phyloP scores from a whole-genome alignment of 2,888 invertebrate genomes.

The Drosophila multiciliata region DNA sequence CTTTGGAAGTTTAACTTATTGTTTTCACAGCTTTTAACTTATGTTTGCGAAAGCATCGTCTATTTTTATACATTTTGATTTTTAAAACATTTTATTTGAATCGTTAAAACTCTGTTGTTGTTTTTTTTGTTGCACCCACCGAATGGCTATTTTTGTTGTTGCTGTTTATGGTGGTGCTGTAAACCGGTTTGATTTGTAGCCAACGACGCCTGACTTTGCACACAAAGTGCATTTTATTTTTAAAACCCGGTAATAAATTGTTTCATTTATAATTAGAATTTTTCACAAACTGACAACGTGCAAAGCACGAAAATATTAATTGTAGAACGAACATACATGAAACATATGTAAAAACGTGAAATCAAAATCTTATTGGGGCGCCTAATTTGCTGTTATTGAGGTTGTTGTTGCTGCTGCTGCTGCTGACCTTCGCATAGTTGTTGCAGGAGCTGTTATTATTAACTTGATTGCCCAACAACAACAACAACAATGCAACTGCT shows the following conservation, averaged over 20 bases:
- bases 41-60: slow-evolving; percentile 37
- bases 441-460: slow-evolving; percentile 67
- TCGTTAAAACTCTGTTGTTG: slow-evolving; percentile 10
- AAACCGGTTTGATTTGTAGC: slow-evolving; percentile 64
- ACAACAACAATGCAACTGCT: slow-evolving; percentile 36
- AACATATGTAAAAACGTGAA: slow-evolving; percentile 19
- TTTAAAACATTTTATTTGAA: slow-evolving; percentile 27
- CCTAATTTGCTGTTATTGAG: slow-evolving; percentile 21
- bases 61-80: slow-evolving; percentile 8
- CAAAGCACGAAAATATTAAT: slow-evolving; percentile 28
- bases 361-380: slow-evolving; percentile 31
- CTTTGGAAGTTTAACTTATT: slow-evolving; percentile 26
- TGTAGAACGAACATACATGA: slow-evolving; percentile 23
- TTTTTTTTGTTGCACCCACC: slow-evolving; percentile 42
- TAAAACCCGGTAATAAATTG: slow-evolving; percentile 80
- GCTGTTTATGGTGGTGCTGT: slow-evolving; percentile 21
- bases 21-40: slow-evolving; percentile 64
- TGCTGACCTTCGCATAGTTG: slow-evolving; percentile 78
- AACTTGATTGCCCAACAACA: slow-evolving; percentile 61
- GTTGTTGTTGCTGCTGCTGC: slow-evolving; percentile 30
- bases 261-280: slow-evolving; percentile 80
- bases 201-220: slow-evolving; percentile 51
- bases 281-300: slow-evolving; percentile 64
- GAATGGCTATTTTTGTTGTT: slow-evolving; percentile 24
- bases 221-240: slow-evolving; percentile 76